Conservation (phyloP, 1,140 invertebrate genomes). For the Drosophila micromelanica region DNA sequence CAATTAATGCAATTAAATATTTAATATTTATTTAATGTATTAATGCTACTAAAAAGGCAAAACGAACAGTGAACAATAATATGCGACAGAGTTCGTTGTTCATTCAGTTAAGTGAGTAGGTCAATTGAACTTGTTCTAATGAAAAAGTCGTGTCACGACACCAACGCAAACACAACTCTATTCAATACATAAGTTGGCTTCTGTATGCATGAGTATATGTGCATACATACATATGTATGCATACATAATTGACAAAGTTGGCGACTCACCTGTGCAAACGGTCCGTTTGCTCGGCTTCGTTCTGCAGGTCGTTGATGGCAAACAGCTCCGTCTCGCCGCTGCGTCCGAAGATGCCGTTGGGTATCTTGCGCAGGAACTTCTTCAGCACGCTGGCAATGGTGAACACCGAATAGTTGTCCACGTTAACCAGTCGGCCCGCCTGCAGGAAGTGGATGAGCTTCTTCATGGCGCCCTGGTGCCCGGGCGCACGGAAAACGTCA, state of each 20-base stretch:
- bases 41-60: too few relatives aligned
- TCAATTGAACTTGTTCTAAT: too few relatives aligned
- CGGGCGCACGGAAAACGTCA: slow-evolving; percentile 97
- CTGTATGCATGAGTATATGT: slow-evolving; percentile 1
- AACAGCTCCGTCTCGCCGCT: slow-evolving; percentile 96
- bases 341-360: slow-evolving; percentile 96
- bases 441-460: slow-evolving; percentile 97
- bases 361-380: slow-evolving; percentile 98
- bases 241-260: slow-evolving; percentile 1
- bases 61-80: too few relatives aligned
- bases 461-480: slow-evolving; percentile 97
- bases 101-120: too few relatives aligned
- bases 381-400: slow-evolving; percentile 99
- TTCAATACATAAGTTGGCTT: slow-evolving; percentile 3
- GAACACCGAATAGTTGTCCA: slow-evolving; percentile 98
- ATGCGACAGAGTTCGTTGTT: too few relatives aligned
- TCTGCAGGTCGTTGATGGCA: slow-evolving; percentile 91
- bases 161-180: neutral
- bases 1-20: too few relatives aligned
- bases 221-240: neutral
- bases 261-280: slow-evolving; percentile 93
- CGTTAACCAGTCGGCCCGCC: slow-evolving; percentile 97
- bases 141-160: slow-evolving; percentile 8
- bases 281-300: slow-evolving; percentile 93
- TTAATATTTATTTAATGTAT: too few relatives aligned